Base-by-base conservation (phyloP, 2,113 vertebrate genomes). In the Gulo gulo region DNA sequence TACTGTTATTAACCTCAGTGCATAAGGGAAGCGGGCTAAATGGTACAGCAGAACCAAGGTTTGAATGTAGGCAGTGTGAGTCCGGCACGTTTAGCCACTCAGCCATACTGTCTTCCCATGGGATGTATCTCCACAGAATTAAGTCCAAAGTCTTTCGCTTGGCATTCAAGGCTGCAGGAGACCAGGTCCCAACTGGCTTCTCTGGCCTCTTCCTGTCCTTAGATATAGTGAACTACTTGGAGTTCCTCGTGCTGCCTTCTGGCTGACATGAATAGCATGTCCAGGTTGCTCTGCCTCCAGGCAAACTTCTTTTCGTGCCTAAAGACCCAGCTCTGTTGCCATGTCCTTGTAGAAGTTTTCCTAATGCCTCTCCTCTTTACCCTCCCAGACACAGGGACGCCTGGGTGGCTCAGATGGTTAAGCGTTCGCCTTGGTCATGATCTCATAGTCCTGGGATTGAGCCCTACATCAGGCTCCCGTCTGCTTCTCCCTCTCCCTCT, bases 1-100 rank as follows among this genome's bases (percentile, higher is more conserved):
- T 88, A 88, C 97, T 96, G 24, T 98, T 78, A 98, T 97, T 97
- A 97, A 81, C 61, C 55, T 31, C 36, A 71, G 39, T 81, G 36
- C 79, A 20, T 14, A 65, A 18, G 63, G 80, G 81, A 94, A 93
- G 55, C 63, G 94, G 80, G 42, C 84, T 61, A 42, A 79, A 65
- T 73, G 7, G 20, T 29, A 63, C 8, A n/a, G 71, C 2, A 73
- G 52, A 86, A 45, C 55, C 47, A 50, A 81, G 80, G 50, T 73
- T 89, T 67, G 87, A 78, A 36, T 34, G 26, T 29, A 88, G 61
- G 52, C 18, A 16, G 10, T 45, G 21, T 11, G 20, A 85, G 13
- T 39, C 76, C 55, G 39, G 67, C 31, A 4, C 15, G 14, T 15
- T 36, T n/a, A 83, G 21, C 78, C 23, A 69, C 42, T 79, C 65